phyloP scores from a whole-genome alignment of 2,888 invertebrate species.

The Caenorhabditis virilis region DNA sequence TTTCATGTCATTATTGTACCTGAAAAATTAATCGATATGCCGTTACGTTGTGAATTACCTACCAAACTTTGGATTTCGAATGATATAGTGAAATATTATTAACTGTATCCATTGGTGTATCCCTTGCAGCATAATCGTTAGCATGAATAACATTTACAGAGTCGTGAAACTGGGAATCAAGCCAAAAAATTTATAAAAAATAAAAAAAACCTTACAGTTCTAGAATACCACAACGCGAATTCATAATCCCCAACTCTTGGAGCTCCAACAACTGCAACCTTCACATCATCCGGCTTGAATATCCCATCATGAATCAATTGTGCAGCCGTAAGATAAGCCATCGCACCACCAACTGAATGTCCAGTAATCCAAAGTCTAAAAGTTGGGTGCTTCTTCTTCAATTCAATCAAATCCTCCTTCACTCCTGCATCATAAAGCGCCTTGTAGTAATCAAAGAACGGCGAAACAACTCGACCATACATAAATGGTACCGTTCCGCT shows the following conservation, averaged over 20 bases:
- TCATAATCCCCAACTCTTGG: constrained; percentile 49
- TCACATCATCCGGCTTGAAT: constrained; percentile 24
- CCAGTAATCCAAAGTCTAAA: constrained; percentile 43
- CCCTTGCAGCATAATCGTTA: too few relatives aligned
- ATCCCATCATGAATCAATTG: constrained; percentile 31
- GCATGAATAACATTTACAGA: too few relatives aligned
- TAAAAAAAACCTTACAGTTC: constrained; percentile 6
- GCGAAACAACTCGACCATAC: constrained; percentile 39
- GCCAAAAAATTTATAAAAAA: not conserved
- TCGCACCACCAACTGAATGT: constrained; percentile 48
- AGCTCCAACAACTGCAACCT: constrained; percentile 51
- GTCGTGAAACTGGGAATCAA: too few relatives aligned
- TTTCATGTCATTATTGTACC: too few relatives aligned
- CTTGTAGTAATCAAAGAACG: constrained; percentile 45
- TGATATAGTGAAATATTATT: too few relatives aligned
- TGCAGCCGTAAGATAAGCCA: constrained; percentile 47
- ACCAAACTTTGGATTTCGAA: too few relatives aligned
- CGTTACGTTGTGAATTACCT: too few relatives aligned
- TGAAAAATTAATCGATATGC: too few relatives aligned
- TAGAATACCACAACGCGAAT: constrained; percentile 44
- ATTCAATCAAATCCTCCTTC: constrained; percentile 13
- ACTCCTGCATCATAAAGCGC: constrained; percentile 39
- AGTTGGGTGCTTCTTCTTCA: constrained; percentile 32
- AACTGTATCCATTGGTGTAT: too few relatives aligned
- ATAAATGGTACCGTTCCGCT: constrained; percentile 18